Evolutionary conservation across 2,113 vertebrate species (phyloP).

Genomic region (Plectropomus leopardus): DNA sequence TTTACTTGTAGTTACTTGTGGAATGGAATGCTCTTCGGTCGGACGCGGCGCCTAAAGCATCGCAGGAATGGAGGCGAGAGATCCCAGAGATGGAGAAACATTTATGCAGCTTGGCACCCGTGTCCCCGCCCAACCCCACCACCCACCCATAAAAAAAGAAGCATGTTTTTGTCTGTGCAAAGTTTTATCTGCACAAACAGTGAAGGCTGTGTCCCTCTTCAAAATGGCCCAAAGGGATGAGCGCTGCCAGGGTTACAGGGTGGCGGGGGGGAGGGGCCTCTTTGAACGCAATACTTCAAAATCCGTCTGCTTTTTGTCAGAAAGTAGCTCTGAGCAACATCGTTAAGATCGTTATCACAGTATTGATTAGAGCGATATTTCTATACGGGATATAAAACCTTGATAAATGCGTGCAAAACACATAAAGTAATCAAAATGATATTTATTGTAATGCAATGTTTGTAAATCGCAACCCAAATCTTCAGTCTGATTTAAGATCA

Average conservation of each 20-base stretch:
- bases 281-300: no score
- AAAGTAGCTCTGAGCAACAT: not conserved
- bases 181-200: conserved; percentile 65
- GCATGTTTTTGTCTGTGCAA: conserved; percentile 36
- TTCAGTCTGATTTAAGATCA: not conserved
- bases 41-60: conserved; percentile 70
- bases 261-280: conserved; percentile 13
- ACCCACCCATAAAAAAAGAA: conserved; percentile 24
- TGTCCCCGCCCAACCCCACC: conserved; percentile 6
- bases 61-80: conserved; percentile 73
- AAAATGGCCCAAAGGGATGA: conserved; percentile 54
- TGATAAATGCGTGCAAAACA: not conserved
- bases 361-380: no score
- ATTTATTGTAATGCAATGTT: not conserved
- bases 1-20: conserved; percentile 79
- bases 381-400: not conserved
- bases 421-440: not conserved
- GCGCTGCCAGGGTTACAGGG: conserved; percentile 21
- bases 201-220: conserved; percentile 57
- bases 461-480: not conserved
- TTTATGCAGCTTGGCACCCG: conserved; percentile 42
- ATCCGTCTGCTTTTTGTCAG: no score
- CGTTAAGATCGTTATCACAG: not conserved
- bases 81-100: conserved; percentile 69
- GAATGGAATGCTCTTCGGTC: conserved; percentile 78